Evolutionary conservation across 2,888 invertebrate species (phyloP).

Genomic region (Phalangium opilio): DNA sequence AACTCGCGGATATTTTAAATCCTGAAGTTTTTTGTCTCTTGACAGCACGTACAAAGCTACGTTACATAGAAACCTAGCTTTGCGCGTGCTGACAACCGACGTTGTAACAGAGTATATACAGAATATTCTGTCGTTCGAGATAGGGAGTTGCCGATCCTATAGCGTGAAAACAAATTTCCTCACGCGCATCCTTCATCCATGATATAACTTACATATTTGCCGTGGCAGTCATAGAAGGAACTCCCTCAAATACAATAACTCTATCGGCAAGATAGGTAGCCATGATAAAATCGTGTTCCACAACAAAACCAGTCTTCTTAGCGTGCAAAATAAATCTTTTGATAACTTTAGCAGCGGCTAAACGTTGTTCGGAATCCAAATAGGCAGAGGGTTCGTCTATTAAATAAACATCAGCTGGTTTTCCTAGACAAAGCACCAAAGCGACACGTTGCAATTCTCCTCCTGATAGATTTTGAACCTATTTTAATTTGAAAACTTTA

Average conservation of each 20-base stretch:
- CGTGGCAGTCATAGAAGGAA: conserved; percentile 69
- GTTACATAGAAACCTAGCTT: no score
- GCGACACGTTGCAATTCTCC: conserved; percentile 98
- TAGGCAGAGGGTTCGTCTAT: conserved; percentile 94
- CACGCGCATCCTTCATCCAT: no score
- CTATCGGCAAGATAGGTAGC: conserved; percentile 97
- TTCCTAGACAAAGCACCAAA: conserved; percentile 85
- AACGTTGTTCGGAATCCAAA: conserved; percentile 97
- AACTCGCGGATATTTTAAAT: conserved; percentile 4
- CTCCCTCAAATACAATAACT: conserved; percentile 95
- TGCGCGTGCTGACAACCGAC: no score
- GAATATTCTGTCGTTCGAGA: no score
- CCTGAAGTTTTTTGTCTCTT: no score
- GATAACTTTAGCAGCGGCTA: conserved; percentile 89
- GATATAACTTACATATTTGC: conserved; percentile 58
- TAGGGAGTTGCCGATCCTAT: no score
- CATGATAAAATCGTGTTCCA: conserved; percentile 99
- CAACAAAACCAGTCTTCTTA: conserved; percentile 97
- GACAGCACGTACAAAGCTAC: no score
- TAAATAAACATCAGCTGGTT: conserved; percentile 96
- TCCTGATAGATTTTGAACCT: conserved; percentile 84
- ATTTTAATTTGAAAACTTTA: conserved; percentile 7
- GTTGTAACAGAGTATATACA: no score
- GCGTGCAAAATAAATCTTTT: conserved; percentile 82
- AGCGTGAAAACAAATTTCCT: no score